Percentiles rank a stretch among this genome's conserved stretches.
phyloP scores from a whole-genome alignment of 2,888 invertebrate species.

The Hypolimnas misippus region DNA sequence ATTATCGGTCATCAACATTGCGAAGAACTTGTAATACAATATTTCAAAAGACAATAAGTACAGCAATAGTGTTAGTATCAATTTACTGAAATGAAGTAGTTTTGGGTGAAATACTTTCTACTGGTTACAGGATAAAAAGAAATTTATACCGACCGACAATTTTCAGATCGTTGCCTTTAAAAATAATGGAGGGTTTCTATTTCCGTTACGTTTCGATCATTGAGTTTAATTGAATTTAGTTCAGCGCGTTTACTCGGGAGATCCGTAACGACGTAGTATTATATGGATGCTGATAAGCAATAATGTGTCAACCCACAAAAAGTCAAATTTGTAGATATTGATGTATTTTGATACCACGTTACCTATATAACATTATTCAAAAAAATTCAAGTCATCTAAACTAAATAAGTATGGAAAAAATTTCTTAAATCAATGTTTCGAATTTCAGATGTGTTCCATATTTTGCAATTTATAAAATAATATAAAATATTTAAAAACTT shows the following conservation, averaged over 20 bases:
- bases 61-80: neutral
- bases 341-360: too few relatives aligned
- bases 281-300: too few relatives aligned
- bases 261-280: neutral
- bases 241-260: slow-evolving; percentile 14
- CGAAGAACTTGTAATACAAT: neutral
- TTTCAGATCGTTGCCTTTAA: slow-evolving; percentile 21
- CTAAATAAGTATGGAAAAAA: too few relatives aligned
- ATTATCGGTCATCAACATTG: neutral
- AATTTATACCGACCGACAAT: slow-evolving; percentile 27
- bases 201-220: slow-evolving; percentile 27
- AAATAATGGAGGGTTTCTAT: slow-evolving; percentile 36
- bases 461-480: too few relatives aligned
- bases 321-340: too few relatives aligned
- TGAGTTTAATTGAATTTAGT: slow-evolving; percentile 38
- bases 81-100: neutral
- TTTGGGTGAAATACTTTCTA: neutral
- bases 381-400: too few relatives aligned
- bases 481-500: too few relatives aligned
- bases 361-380: too few relatives aligned
- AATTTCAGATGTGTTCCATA: too few relatives aligned
- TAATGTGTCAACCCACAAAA: too few relatives aligned
- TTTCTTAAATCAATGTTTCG: too few relatives aligned
- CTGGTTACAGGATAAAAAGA: slow-evolving; percentile 16
- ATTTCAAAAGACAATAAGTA: neutral